phyloP scores from a whole-genome alignment of 2,113 vertebrate genomes.

The Heterochromis multidens region DNA sequence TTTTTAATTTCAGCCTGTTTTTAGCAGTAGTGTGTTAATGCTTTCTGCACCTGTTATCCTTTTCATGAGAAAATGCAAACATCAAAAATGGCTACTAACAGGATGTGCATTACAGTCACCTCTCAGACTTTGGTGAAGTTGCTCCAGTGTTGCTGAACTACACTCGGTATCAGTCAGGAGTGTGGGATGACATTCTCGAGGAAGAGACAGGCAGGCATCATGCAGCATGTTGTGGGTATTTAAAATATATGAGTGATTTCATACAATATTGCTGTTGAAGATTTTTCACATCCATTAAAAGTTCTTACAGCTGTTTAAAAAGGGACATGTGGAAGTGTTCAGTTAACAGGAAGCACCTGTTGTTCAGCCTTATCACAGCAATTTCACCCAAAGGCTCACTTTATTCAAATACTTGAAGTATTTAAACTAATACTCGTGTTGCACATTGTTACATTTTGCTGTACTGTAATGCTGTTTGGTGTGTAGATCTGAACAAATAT shows the following conservation, averaged over 20 bases:
- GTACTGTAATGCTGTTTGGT: not conserved
- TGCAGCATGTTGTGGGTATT: not conserved
- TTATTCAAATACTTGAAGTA: constrained; percentile 38
- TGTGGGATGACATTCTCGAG: not conserved
- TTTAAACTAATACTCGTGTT: not conserved
- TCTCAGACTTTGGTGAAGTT: not conserved
- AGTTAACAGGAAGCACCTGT: not conserved
- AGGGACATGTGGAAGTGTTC: not conserved
- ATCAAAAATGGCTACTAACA: not conserved
- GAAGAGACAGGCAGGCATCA: not conserved
- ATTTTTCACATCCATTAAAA: not conserved
- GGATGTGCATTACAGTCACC: not conserved
- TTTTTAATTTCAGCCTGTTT: constrained; percentile 6
- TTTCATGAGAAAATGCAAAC: not conserved
- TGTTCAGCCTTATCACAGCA: constrained; percentile 32
- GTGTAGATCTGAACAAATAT: constrained; percentile 5
- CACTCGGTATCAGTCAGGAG: not conserved
- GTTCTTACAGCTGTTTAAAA: not conserved
- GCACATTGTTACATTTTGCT: constrained; percentile 5
- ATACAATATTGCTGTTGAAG: not conserved
- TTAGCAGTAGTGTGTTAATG: constrained; percentile 16
- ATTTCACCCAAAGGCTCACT: constrained; percentile 21
- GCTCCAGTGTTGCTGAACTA: not conserved
- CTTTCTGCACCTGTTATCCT: not conserved
- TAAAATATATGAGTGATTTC: not conserved